A percentile compares a stretch with the other conserved stretches of the same genome.
Evolutionary conservation across 2,113 vertebrate genomes (phyloP).

Genomic region (Prunella himalayana): DNA sequence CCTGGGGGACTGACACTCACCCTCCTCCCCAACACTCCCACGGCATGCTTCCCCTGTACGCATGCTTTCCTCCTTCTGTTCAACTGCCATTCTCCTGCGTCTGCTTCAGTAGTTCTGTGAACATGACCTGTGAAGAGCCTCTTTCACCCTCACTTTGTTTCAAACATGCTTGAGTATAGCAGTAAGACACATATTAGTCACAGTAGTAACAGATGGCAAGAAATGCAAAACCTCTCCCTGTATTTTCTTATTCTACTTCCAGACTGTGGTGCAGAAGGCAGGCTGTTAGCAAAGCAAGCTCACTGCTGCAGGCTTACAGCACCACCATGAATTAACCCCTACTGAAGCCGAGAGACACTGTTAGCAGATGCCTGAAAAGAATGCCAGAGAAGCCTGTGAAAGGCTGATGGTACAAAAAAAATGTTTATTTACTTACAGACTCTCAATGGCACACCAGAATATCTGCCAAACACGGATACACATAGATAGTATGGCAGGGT

Average conservation of each 20-base stretch:
- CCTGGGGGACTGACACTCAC: neutral
- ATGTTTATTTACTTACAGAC: neutral
- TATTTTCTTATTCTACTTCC: neutral
- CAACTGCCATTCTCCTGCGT: neutral
- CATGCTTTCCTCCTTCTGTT: neutral
- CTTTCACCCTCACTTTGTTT: neutral
- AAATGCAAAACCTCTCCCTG: neutral
- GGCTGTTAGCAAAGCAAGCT: neutral
- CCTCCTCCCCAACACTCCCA: neutral
- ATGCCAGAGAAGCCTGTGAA: neutral
- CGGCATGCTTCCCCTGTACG: neutral
- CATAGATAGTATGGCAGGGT: neutral
- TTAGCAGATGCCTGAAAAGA: neutral
- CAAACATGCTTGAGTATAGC: neutral
- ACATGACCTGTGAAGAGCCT: neutral
- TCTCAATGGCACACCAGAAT: neutral
- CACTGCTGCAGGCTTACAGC: neutral
- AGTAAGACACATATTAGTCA: neutral
- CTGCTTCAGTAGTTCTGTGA: neutral
- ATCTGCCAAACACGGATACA: neutral
- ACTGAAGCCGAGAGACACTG: rapidly evolving
- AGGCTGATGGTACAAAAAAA: neutral
- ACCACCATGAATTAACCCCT: neutral
- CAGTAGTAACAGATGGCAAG: neutral
- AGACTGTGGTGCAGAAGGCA: neutral